A percentile compares a stretch with the other conserved stretches of the same genome.
These are phyloP conservation scores for Austrofundulus limnaeus DNA, from an alignment of 2,113 vertebrate genomes.

Conservation along the genomic window DNA sequence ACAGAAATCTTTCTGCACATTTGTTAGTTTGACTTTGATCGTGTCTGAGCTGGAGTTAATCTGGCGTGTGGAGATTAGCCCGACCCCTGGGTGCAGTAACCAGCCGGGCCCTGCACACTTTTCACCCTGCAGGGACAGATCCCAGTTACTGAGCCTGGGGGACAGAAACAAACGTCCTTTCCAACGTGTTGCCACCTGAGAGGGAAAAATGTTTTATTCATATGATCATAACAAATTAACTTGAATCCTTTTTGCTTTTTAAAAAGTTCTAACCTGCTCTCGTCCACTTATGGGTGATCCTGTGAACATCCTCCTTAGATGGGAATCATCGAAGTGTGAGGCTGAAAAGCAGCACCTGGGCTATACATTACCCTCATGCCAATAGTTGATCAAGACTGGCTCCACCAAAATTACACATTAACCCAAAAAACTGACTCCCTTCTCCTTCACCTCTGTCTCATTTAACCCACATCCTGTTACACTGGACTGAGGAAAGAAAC, in stretches of 20 bases:
- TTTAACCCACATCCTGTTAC: constrained; percentile 4
- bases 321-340: neutral
- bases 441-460: constrained; percentile 1
- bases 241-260: neutral
- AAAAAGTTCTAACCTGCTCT: constrained; percentile 47
- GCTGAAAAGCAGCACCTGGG: constrained; percentile 42
- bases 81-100: constrained; percentile 73
- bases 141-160: constrained; percentile 78
- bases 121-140: constrained; percentile 77
- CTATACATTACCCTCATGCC: constrained; percentile 61
- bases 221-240: neutral
- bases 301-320: constrained; percentile 17
- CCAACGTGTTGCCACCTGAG: constrained; percentile 12
- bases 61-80: constrained; percentile 27
- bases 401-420: constrained; percentile 75
- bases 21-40: neutral
- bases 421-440: constrained; percentile 39
- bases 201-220: neutral
- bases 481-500: neutral
- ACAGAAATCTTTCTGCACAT: neutral
- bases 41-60: neutral
- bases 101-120: constrained; percentile 70
- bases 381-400: constrained; percentile 40
- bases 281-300: constrained; percentile 6
- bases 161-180: constrained; percentile 32